Evolutionary conservation across 2,888 invertebrate species (phyloP).

Genomic region (Aphidius colemani): DNA sequence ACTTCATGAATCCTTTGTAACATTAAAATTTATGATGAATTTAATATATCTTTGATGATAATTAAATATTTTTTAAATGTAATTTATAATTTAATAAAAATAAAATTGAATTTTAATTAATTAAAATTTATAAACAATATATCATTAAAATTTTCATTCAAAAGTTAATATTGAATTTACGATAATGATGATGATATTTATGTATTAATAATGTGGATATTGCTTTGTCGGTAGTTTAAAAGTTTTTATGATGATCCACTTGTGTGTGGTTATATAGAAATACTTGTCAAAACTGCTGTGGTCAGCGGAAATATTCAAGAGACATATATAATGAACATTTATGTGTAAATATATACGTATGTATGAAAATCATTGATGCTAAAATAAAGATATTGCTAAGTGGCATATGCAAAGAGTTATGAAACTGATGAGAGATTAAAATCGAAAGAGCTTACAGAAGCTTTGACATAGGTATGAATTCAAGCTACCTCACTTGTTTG

Average conservation of each 20-base stretch:
- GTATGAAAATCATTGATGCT: not conserved
- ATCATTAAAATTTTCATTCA: too few relatives aligned
- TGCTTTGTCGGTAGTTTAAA: constrained; percentile 5
- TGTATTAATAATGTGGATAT: not conserved
- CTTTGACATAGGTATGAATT: not conserved
- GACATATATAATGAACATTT: too few relatives aligned
- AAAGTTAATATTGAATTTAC: too few relatives aligned
- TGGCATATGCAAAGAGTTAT: not conserved
- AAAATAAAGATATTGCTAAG: not conserved
- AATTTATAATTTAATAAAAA: too few relatives aligned
- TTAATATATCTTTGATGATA: too few relatives aligned
- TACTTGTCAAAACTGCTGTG: not conserved
- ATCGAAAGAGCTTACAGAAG: not conserved
- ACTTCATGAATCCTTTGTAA: not conserved
- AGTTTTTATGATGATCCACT: constrained; percentile 17
- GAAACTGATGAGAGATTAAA: not conserved
- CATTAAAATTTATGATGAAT: too few relatives aligned
- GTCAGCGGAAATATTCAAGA: too few relatives aligned
- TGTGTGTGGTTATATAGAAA: not conserved
- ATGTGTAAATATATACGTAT: not conserved
- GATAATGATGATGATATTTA: too few relatives aligned
- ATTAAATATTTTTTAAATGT: too few relatives aligned
- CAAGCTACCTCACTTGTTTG: constrained; percentile 1
- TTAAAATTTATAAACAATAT: too few relatives aligned
- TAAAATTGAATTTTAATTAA: too few relatives aligned